A percentile compares a stretch with the other conserved stretches of the same genome.
These are phyloP conservation scores for Cynopterus sphinx DNA, from an alignment of 2,797 vertebrate genomes.

Conservation along the genomic window DNA sequence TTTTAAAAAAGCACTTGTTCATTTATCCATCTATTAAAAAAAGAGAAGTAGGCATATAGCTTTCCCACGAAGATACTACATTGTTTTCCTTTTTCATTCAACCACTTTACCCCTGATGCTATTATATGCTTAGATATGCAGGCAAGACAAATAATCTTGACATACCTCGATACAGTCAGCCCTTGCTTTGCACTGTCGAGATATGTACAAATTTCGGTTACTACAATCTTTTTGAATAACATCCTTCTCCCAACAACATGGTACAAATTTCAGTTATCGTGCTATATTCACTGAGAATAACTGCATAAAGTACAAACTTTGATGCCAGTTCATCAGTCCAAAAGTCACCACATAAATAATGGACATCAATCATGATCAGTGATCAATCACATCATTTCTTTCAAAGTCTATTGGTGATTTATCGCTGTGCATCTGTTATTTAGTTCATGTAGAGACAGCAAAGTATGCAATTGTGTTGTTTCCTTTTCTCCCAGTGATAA, in stretches of 20 bases:
- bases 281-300: neutral
- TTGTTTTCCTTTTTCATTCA: neutral
- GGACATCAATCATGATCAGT: neutral
- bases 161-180: neutral
- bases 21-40: constrained; percentile 25
- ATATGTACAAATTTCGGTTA: neutral
- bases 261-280: constrained; percentile 30
- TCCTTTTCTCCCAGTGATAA: neutral
- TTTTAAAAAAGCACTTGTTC: no score
- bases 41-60: neutral
- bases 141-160: constrained; percentile 19
- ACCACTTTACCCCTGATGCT: neutral
- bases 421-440: neutral
- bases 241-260: neutral
- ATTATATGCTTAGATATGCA: neutral
- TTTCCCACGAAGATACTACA: neutral
- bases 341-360: neutral
- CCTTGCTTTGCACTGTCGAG: neutral
- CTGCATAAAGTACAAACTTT: neutral
- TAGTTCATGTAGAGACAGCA: neutral
- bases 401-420: neutral
- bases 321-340: neutral
- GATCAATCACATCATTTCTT: neutral
- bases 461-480: neutral
- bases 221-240: neutral